Evolutionary conservation across 2,113 vertebrate species (phyloP).

Genomic region (Stigmatopora nigra): DNA sequence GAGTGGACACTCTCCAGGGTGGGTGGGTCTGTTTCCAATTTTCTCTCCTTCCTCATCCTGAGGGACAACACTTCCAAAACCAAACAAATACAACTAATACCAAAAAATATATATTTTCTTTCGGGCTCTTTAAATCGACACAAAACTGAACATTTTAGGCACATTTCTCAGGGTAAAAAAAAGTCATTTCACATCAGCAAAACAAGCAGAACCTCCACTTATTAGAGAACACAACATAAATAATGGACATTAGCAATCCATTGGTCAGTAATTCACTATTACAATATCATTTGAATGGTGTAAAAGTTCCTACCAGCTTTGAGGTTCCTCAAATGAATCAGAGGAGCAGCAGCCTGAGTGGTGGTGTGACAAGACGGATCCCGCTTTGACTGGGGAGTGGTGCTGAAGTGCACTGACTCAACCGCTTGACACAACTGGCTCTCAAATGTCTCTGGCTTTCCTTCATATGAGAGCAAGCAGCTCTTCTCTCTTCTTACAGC

Average conservation of each 20-base stretch:
- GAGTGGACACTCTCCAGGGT: slow-evolving; percentile 42
- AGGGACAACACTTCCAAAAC: slow-evolving; percentile 38
- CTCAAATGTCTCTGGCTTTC: slow-evolving; percentile 50
- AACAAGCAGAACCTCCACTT: not conserved
- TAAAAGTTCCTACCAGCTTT: slow-evolving; percentile 47
- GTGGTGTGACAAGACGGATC: slow-evolving; percentile 37
- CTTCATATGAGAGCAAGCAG: slow-evolving; percentile 44
- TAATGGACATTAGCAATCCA: not conserved
- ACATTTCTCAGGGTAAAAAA: slow-evolving; percentile 3
- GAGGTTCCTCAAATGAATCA: slow-evolving; percentile 29
- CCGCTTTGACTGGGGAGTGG: slow-evolving; percentile 53
- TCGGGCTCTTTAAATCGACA: slow-evolving; percentile 11
- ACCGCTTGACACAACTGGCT: slow-evolving; percentile 41
- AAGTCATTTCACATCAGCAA: slow-evolving; percentile 19
- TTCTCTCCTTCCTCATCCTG: slow-evolving; percentile 41
- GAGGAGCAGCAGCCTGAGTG: slow-evolving; percentile 21
- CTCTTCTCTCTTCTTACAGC: slow-evolving; percentile 22
- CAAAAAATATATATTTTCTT: slow-evolving; percentile 7
- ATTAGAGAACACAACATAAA: not conserved
- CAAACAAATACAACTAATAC: slow-evolving; percentile 40
- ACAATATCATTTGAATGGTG: not conserved
- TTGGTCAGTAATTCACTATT: not conserved
- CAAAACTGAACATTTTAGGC: not conserved
- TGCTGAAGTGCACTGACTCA: slow-evolving; percentile 36
- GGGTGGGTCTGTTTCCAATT: slow-evolving; percentile 63